phyloP scores from a whole-genome alignment of 1,140 invertebrate species.

The Himalopsyche phryganea region DNA sequence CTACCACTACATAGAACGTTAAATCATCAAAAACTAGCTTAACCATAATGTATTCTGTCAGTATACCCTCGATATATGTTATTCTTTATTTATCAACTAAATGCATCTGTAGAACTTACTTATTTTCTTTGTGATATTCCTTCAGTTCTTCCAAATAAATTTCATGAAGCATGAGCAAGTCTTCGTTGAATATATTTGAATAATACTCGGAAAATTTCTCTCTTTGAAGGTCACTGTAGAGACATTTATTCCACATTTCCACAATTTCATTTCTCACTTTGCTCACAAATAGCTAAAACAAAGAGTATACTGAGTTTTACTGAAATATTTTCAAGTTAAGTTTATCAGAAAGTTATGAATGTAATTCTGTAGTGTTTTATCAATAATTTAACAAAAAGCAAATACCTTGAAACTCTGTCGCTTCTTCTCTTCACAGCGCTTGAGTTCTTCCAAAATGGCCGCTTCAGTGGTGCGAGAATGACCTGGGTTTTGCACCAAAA shows the following conservation, averaged over 20 bases:
- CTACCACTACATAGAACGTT: too few relatives aligned
- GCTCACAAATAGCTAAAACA: slow-evolving; percentile 59
- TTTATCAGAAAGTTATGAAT: too few relatives aligned
- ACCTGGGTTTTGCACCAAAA: slow-evolving; percentile 51
- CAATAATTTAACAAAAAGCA: too few relatives aligned
- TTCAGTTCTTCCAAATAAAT: slow-evolving; percentile 66
- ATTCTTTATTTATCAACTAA: too few relatives aligned
- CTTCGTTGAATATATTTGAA: slow-evolving; percentile 67
- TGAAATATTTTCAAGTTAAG: too few relatives aligned
- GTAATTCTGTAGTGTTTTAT: too few relatives aligned
- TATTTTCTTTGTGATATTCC: slow-evolving; percentile 64
- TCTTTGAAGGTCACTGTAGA: slow-evolving; percentile 59
- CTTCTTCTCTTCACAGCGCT: slow-evolving; percentile 60
- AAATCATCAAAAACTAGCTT: too few relatives aligned
- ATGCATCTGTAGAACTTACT: slow-evolving; percentile 54
- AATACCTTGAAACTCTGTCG: slow-evolving; percentile 60
- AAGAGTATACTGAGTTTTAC: too few relatives aligned
- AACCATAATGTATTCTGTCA: too few relatives aligned
- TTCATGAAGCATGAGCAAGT: slow-evolving; percentile 70
- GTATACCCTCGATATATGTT: too few relatives aligned
- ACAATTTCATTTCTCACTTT: slow-evolving; percentile 65
- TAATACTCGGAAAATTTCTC: slow-evolving; percentile 60
- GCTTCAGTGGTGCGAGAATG: slow-evolving; percentile 50
- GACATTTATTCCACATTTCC: slow-evolving; percentile 69
- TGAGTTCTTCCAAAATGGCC: slow-evolving; percentile 58